These are phyloP conservation scores for Dryobota labecula DNA, from an alignment of 2,888 invertebrate species.

Conservation along the genomic window DNA sequence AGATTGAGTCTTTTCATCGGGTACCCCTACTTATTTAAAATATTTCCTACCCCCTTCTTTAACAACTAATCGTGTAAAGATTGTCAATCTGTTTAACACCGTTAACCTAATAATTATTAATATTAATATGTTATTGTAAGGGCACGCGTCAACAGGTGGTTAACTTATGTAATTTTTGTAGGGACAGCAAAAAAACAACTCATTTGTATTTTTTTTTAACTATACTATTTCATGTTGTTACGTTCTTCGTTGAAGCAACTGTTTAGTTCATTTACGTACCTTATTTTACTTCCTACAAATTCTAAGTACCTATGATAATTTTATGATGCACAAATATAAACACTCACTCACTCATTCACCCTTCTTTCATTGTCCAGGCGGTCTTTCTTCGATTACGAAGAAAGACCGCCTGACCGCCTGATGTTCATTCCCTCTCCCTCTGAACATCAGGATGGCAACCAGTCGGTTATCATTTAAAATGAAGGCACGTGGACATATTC, in stretches of 20 bases:
- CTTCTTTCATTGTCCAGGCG: too few species aligned
- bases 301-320: neutral
- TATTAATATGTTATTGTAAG: slow-evolving; percentile 51
- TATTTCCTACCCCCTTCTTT: neutral
- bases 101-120: slow-evolving; percentile 19
- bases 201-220: neutral
- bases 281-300: neutral
- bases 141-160: slow-evolving; percentile 80
- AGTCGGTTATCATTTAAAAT: too few species aligned
- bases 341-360: too few species aligned
- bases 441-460: too few species aligned
- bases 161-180: slow-evolving; percentile 69
- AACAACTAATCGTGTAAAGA: slow-evolving; percentile 8
- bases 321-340: neutral
- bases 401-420: too few species aligned
- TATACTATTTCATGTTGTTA: neutral
- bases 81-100: slow-evolving; percentile 19
- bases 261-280: neutral
- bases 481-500: too few species aligned
- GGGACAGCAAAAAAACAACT: slow-evolving; percentile 63
- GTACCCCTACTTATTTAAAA: too few species aligned
- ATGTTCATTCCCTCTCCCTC: too few species aligned
- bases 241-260: neutral
- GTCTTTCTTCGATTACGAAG: too few species aligned
- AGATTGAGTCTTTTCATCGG: too few species aligned